Conservation (phyloP, 2,113 vertebrate species). For the Ameiurus melas region DNA sequence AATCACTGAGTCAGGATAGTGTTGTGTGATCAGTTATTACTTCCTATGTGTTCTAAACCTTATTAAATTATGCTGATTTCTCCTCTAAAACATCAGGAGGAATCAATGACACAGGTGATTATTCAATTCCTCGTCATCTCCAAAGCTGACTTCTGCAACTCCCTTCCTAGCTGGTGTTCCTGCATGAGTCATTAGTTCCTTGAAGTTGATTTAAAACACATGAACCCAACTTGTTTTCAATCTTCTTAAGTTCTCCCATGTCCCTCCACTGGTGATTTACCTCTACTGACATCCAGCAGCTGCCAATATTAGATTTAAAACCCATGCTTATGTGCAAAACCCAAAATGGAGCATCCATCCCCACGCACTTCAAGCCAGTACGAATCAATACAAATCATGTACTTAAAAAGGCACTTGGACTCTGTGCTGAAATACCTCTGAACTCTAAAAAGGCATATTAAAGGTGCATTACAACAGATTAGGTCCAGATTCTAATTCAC, state of each 20-base stretch:
- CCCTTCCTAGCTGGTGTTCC: constrained; percentile 6
- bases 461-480: not conserved
- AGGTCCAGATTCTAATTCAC: not conserved
- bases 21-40: not conserved
- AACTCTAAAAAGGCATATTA: not conserved
- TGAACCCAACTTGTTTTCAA: constrained; percentile 12
- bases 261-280: constrained; percentile 26
- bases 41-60: not conserved
- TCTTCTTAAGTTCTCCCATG: constrained; percentile 29
- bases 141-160: not conserved
- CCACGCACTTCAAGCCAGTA: not conserved
- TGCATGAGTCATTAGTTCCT: constrained; percentile 15
- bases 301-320: constrained; percentile 18
- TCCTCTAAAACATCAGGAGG: not conserved
- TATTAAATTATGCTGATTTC: not conserved
- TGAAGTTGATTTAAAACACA: constrained; percentile 18
- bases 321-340: constrained; percentile 7
- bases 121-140: not conserved
- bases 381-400: not conserved
- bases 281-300: constrained; percentile 21
- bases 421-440: not conserved
- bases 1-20: not conserved
- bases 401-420: constrained; percentile 7
- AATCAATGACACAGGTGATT: not conserved
- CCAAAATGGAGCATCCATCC: not conserved